These are phyloP conservation scores for Sitta europaea DNA, from an alignment of 2,113 vertebrate genomes.

Conservation along the genomic window DNA sequence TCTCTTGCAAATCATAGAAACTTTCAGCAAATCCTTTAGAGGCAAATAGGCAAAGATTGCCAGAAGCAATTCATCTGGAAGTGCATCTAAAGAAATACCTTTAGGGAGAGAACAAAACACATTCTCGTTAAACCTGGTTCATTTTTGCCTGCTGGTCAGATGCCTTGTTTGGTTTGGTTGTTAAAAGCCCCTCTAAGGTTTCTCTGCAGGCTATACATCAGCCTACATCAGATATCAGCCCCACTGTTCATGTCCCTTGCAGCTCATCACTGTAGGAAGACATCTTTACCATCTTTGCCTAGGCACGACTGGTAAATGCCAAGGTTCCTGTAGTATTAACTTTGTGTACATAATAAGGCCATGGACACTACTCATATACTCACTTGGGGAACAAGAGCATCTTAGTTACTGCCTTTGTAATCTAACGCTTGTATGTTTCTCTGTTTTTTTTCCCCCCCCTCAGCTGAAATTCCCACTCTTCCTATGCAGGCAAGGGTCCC, in stretches of 20 bases:
- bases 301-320: not conserved
- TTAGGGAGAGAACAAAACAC: not conserved
- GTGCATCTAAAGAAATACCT: constrained; percentile 84
- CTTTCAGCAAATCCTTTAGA: constrained; percentile 81
- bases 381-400: not conserved
- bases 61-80: constrained; percentile 90
- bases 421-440: fast-evolving
- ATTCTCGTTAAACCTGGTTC: not conserved
- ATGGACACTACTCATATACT: not conserved
- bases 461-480: not conserved
- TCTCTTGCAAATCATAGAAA: constrained; percentile 77
- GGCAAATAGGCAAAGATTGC: constrained; percentile 80
- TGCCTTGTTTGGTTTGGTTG: not conserved
- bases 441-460: too few relatives aligned
- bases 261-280: not conserved
- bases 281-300: not conserved
- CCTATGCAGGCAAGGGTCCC: fast-evolving
- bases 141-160: not conserved
- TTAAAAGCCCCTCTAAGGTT: not conserved
- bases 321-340: not conserved
- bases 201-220: not conserved
- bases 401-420: not conserved
- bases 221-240: not conserved
- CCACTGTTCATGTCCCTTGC: not conserved
- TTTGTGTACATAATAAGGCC: not conserved